Conservation (phyloP, 2,888 invertebrate genomes). For the Pachliopta kotzebuea region DNA sequence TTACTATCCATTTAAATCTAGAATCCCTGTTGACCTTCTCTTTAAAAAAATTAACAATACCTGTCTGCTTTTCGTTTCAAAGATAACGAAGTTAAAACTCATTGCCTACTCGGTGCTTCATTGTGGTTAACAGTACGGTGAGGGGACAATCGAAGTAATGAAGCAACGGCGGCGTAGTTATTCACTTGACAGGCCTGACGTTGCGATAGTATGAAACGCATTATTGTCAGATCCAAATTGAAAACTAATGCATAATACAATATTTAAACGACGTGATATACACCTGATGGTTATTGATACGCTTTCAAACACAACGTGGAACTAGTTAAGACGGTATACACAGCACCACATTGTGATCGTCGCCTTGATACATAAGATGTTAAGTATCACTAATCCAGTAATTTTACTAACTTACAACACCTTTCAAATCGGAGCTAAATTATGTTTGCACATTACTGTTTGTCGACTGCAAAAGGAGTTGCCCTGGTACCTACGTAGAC, state of each 20-base stretch:
- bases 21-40: not conserved
- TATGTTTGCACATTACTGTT: too few relatives aligned
- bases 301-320: too few relatives aligned
- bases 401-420: too few relatives aligned
- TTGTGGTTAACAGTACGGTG: slow-evolving; percentile 2
- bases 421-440: too few relatives aligned
- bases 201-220: slow-evolving; percentile 12
- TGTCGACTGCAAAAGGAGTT: too few relatives aligned
- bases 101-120: not conserved
- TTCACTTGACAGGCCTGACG: slow-evolving; percentile 15
- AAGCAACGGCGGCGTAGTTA: slow-evolving; percentile 6
- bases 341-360: too few relatives aligned
- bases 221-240: slow-evolving; percentile 12
- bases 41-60: not conserved
- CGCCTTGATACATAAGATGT: not conserved
- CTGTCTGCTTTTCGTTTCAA: not conserved
- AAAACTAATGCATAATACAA: slow-evolving; percentile 11
- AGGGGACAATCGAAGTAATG: slow-evolving; percentile 21
- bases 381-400: not conserved
- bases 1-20: not conserved
- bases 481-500: too few relatives aligned
- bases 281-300: not conserved
- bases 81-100: not conserved
- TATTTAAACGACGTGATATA: not conserved
- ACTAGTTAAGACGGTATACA: too few relatives aligned